Evolutionary conservation across 2,888 invertebrate species (phyloP).

Genomic region (Apodemia zela): DNA sequence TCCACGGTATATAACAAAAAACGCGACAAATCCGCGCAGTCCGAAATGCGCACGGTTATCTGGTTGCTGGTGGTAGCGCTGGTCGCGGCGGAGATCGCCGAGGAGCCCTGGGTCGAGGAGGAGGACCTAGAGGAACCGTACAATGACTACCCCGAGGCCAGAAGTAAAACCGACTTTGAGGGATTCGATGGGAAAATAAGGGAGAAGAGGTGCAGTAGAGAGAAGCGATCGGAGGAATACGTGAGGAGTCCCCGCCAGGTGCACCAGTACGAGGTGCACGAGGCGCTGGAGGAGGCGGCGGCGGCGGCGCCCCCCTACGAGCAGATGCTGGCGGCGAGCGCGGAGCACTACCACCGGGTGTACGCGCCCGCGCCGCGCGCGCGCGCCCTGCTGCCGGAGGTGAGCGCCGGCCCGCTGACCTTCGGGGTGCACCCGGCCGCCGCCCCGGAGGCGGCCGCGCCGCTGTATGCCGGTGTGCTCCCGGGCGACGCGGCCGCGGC

Average conservation of each 20-base stretch:
- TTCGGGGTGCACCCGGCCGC: slow-evolving; percentile 36
- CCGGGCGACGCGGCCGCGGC: slow-evolving; percentile 30
- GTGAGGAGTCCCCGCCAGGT: slow-evolving; percentile 51
- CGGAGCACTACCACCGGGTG: slow-evolving; percentile 64
- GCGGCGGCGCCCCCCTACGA: slow-evolving; percentile 58
- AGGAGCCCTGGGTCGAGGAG: slow-evolving; percentile 58
- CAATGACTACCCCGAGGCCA: slow-evolving; percentile 43
- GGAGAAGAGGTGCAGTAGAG: slow-evolving; percentile 22
- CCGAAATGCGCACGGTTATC: slow-evolving; percentile 54
- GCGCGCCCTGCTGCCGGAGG: slow-evolving; percentile 43
- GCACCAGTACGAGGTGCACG: slow-evolving; percentile 69
- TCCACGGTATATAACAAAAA: slow-evolving; percentile 64
- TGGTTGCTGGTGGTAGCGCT: slow-evolving; percentile 50
- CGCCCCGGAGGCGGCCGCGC: slow-evolving; percentile 23
- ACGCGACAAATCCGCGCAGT: slow-evolving; percentile 45
- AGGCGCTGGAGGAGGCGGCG: slow-evolving; percentile 51
- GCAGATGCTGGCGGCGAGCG: slow-evolving; percentile 69
- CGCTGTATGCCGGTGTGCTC: neutral
- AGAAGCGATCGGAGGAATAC: slow-evolving; percentile 35
- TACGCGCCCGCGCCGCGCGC: slow-evolving; percentile 48
- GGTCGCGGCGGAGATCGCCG: slow-evolving; percentile 45
- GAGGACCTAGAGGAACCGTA: slow-evolving; percentile 52
- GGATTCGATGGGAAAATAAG: slow-evolving; percentile 52
- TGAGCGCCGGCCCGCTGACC: slow-evolving; percentile 37
- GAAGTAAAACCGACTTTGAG: slow-evolving; percentile 50